phyloP scores from a whole-genome alignment of 2,888 invertebrate genomes.

The Epinotia bilunana region DNA sequence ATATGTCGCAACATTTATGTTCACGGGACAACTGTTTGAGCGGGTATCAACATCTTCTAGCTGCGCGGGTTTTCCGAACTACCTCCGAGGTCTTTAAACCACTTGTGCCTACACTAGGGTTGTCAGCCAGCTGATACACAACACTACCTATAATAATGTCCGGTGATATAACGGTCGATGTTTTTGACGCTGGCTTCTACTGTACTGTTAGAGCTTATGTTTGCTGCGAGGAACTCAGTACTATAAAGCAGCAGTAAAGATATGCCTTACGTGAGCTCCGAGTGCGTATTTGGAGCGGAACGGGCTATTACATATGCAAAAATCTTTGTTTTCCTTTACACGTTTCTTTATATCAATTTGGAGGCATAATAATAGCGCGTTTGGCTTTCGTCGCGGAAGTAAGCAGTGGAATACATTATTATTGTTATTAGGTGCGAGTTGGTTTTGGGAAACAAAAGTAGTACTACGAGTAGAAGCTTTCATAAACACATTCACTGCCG shows the following conservation, averaged over 20 bases:
- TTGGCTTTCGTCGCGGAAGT: conserved; percentile 9
- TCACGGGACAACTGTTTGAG: too few relatives aligned
- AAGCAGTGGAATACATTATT: not conserved
- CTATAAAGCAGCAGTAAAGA: conserved; percentile 38
- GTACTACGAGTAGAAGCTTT: too few relatives aligned
- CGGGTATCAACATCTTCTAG: too few relatives aligned
- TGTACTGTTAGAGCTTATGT: not conserved
- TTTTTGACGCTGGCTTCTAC: too few relatives aligned
- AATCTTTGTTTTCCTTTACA: conserved; percentile 32
- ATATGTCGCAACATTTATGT: too few relatives aligned
- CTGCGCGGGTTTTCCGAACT: too few relatives aligned
- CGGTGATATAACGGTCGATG: too few relatives aligned
- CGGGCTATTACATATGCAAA: conserved; percentile 36
- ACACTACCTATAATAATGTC: too few relatives aligned
- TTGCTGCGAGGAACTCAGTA: conserved; percentile 1
- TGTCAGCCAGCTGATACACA: too few relatives aligned
- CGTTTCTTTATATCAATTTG: conserved; percentile 29
- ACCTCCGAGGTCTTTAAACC: too few relatives aligned
- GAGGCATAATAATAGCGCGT: conserved; percentile 20
- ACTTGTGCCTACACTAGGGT: too few relatives aligned
- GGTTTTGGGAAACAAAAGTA: not conserved
- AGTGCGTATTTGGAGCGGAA: conserved; percentile 34
- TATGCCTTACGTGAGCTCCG: conserved; percentile 28
- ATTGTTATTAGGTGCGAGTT: not conserved
- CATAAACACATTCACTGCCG: too few relatives aligned